phyloP scores from a whole-genome alignment of 2,888 invertebrate species.

The Drosophila silvestris region DNA sequence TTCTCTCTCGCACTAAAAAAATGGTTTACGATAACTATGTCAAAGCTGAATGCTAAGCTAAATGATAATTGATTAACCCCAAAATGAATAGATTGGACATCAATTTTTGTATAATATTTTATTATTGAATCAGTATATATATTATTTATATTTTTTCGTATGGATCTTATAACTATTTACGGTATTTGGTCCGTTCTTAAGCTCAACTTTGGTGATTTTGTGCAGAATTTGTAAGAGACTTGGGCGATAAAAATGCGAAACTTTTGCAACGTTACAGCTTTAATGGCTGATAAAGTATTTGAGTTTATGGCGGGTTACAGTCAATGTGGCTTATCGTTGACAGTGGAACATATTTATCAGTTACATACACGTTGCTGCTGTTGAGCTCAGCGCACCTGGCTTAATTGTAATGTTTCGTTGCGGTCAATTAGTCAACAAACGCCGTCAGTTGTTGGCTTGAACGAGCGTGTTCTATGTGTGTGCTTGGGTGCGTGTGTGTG shows the following conservation, averaged over 20 bases:
- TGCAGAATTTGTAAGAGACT: background rate
- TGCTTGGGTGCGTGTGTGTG: background rate
- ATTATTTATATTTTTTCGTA: no score
- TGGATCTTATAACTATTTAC: no score
- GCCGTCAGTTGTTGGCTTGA: slow-evolving; percentile 43
- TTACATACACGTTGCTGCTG: slow-evolving; percentile 3
- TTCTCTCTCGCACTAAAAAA: background rate
- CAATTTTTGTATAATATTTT: background rate
- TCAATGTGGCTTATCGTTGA: slow-evolving; percentile 11
- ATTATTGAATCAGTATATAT: background rate
- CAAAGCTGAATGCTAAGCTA: background rate
- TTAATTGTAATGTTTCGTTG: slow-evolving; percentile 56
- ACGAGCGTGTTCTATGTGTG: background rate
- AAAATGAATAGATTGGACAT: background rate
- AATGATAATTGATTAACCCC: background rate
- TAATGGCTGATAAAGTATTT: slow-evolving; percentile 18
- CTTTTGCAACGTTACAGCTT: slow-evolving; percentile 1
- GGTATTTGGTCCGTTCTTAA: background rate
- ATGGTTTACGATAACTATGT: background rate
- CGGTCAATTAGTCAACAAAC: slow-evolving; percentile 51
- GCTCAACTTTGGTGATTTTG: background rate
- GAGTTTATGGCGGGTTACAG: slow-evolving; percentile 18
- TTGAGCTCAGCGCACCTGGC: slow-evolving; percentile 36
- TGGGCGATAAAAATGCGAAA: slow-evolving; percentile 7
- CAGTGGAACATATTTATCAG: slow-evolving; percentile 34